A percentile compares a stretch with the other conserved stretches of the same genome.
Evolutionary conservation across 2,113 vertebrate species (phyloP).

Genomic region (Pagrus major): DNA sequence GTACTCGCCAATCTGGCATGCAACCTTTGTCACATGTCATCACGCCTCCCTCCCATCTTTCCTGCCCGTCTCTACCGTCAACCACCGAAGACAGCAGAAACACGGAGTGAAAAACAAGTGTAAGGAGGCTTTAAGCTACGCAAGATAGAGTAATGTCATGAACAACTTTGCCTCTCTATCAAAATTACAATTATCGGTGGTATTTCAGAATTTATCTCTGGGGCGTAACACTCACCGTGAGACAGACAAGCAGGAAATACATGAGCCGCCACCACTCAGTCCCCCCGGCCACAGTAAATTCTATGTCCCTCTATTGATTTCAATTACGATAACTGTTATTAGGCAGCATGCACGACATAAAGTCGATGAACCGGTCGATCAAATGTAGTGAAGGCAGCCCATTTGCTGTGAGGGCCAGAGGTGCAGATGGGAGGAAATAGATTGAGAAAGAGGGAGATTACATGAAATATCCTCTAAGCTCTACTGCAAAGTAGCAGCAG

Average conservation of each 20-base stretch:
- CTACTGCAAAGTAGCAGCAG: constrained; percentile 26
- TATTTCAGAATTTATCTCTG: neutral
- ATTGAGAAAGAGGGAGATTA: constrained; percentile 51
- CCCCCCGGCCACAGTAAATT: constrained; percentile 49
- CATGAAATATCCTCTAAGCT: constrained; percentile 59
- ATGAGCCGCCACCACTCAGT: constrained; percentile 6
- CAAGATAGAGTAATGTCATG: neutral
- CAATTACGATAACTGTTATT: constrained; percentile 80
- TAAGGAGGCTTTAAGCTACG: neutral
- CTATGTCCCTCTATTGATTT: constrained; percentile 71
- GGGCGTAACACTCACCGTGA: neutral
- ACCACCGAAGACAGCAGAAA: constrained; percentile 31
- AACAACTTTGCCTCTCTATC: constrained; percentile 15
- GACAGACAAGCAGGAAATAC: constrained; percentile 18
- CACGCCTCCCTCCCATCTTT: constrained; percentile 72
- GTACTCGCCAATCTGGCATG: constrained; percentile 77
- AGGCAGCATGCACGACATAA: constrained; percentile 45
- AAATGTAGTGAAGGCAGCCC: constrained; percentile 23
- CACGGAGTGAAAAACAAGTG: constrained; percentile 34
- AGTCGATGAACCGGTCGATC: constrained; percentile 51
- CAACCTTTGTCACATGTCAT: constrained; percentile 75
- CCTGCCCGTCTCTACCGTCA: constrained; percentile 63
- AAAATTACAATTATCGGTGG: neutral
- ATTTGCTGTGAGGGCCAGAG: constrained; percentile 29
- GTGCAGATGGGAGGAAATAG: constrained; percentile 38